These are phyloP conservation scores for Thysanoteuthis rhombus DNA, from an alignment of 2,888 invertebrate genomes.

Conservation along the genomic window DNA sequence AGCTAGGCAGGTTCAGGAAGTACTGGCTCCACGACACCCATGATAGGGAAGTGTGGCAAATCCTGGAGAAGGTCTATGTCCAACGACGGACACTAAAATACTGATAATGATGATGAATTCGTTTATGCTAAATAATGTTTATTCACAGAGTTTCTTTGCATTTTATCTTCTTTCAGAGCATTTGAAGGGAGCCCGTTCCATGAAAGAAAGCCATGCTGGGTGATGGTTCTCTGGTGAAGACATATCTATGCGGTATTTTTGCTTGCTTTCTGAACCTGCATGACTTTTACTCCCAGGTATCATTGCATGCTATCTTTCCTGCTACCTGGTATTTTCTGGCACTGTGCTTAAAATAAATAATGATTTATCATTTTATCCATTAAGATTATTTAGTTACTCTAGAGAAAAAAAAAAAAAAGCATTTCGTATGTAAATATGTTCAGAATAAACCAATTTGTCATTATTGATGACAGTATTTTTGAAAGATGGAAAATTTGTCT, in stretches of 20 bases:
- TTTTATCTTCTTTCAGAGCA: not conserved
- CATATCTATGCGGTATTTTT: constrained; percentile 17
- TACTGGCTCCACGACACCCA: no score
- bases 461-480: no score
- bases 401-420: not conserved
- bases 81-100: no score
- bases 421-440: no score
- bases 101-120: no score
- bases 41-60: no score
- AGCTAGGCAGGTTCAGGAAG: no score
- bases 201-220: constrained; percentile 27
- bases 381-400: not conserved
- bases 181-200: not conserved
- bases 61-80: no score
- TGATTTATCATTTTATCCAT: not conserved
- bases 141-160: not conserved
- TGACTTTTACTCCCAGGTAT: not conserved
- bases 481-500: no score
- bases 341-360: not conserved
- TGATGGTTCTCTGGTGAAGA: constrained; percentile 18
- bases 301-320: not conserved
- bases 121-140: no score
- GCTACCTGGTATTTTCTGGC: not conserved
- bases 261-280: constrained; percentile 27
- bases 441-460: no score